Evolutionary conservation across 2,113 vertebrate species (phyloP).

Genomic region (Pterophyllum scalare): DNA sequence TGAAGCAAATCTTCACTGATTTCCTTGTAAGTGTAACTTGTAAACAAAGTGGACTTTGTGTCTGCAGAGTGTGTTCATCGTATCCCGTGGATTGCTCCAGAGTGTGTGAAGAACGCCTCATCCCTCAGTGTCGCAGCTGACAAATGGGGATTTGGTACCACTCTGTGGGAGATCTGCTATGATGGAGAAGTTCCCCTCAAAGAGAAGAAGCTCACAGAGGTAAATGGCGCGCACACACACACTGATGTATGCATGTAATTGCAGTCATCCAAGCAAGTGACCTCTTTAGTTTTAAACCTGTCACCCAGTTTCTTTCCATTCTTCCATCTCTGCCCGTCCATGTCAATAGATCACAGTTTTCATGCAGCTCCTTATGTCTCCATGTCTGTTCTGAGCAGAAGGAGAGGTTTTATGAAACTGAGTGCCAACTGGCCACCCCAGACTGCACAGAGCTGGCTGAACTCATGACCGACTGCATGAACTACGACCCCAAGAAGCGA

Average conservation of each 20-base stretch:
- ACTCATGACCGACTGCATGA: conserved; percentile 98
- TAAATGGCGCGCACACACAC: conserved; percentile 51
- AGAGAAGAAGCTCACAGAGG: conserved; percentile 96
- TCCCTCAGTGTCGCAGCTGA: conserved; percentile 91
- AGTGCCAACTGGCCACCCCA: conserved; percentile 87
- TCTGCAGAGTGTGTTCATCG: conserved; percentile 90
- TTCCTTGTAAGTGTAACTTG: not conserved
- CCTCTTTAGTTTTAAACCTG: not conserved
- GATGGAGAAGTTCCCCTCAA: conserved; percentile 95
- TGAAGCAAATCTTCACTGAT: not conserved
- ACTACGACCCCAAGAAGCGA: conserved; percentile 94
- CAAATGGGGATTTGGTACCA: conserved; percentile 98
- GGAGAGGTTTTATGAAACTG: conserved; percentile 92
- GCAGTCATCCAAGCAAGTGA: not conserved
- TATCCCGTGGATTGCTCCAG: conserved; percentile 97
- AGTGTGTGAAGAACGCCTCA: conserved; percentile 88
- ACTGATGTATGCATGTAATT: not conserved
- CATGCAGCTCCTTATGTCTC: not conserved
- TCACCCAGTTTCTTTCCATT: not conserved
- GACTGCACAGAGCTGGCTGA: conserved; percentile 93
- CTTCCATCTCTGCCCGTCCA: not conserved
- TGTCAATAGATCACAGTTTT: not conserved
- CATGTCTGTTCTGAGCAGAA: conserved; percentile 83
- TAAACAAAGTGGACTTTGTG: conserved; percentile 1
- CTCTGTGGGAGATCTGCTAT: conserved; percentile 98